Evolutionary conservation across 2,797 vertebrate genomes (phyloP), one percentile per base, ranked within the genome.

Genomic region (Bovichtus diacanthus): DNA sequence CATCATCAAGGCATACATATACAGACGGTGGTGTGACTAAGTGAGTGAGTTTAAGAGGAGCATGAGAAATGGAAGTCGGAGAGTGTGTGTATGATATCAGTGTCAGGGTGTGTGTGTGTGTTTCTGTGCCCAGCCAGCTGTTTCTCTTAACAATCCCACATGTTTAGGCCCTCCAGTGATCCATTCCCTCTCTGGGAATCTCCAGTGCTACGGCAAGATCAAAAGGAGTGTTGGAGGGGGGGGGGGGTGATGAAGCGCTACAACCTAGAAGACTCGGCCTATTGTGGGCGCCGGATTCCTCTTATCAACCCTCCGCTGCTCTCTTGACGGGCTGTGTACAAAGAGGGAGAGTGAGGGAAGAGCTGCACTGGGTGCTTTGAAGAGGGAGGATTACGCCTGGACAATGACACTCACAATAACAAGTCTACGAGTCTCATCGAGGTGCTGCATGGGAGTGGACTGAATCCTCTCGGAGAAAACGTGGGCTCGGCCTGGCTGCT

Each of bases 331-430:
- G 94, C 81, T 94, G 93, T 94, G 91, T 94, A 97, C 96, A 98
- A 91, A 96, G 95, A 95, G 92, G 80, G 72, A 87, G 89, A 75
- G 88, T 94, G 95, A 94, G 94, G 93, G 92, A 94, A 95, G 95
- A 95, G 92, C 69, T 93, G 92, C 88, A 58, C 93, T 89, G 93
- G 95, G 95, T 91, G 94, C 96, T 97, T 96, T 96, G 96, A 96
- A 96, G 96, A 95, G 92, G 87, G 74, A 69, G 95, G 96, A 96
- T 97, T 96, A 96, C 90, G 70, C 92, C 85, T 83, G 93, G 93
- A 95, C 94, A 92, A 67, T 94, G 95, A 96, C 90, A 95, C 94
- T 95, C 96, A 93, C 95, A 96, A 97, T 96, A 98, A 98, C 97
- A 97, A 96, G 95, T 95, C 95, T 88, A 92, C 92, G 90, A 93